These are phyloP conservation scores for Ophraella communa DNA, from an alignment of 2,888 invertebrate species.

Conservation along the genomic window DNA sequence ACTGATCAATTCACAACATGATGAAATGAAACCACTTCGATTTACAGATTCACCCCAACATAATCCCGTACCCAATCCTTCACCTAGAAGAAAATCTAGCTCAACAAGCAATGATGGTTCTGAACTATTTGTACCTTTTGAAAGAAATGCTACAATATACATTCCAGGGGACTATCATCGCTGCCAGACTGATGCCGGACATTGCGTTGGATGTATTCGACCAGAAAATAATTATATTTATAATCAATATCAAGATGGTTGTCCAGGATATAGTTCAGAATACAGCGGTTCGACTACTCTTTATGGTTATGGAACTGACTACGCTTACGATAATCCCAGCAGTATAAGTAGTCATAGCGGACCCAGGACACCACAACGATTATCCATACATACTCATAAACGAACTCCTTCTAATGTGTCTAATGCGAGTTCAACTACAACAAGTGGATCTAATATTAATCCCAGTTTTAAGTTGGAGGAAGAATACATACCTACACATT, in stretches of 20 bases:
- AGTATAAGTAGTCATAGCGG: slow-evolving; percentile 60
- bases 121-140: slow-evolving; percentile 62
- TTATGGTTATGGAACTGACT: slow-evolving; percentile 60
- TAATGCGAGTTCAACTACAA: slow-evolving; percentile 65
- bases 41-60: slow-evolving; percentile 80
- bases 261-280: slow-evolving; percentile 56
- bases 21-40: slow-evolving; percentile 70
- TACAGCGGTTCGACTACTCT: slow-evolving; percentile 56
- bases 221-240: slow-evolving; percentile 46
- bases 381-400: slow-evolving; percentile 66
- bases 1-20: slow-evolving; percentile 60
- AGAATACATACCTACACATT: slow-evolving; percentile 63
- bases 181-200: slow-evolving; percentile 51
- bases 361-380: slow-evolving; percentile 58
- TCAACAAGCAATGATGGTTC: slow-evolving; percentile 75
- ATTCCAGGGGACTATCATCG: slow-evolving; percentile 57
- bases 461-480: slow-evolving; percentile 70
- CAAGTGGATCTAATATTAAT: slow-evolving; percentile 67
- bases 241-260: slow-evolving; percentile 49
- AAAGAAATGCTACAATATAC: slow-evolving; percentile 61
- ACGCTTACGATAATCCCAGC: slow-evolving; percentile 67
- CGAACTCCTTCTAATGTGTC: slow-evolving; percentile 81
- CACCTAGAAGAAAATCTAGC: slow-evolving; percentile 76
- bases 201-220: slow-evolving; percentile 51
- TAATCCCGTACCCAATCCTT: slow-evolving; percentile 62